Evolutionary conservation across 2,113 vertebrate genomes (phyloP), one percentile per base, ranked within the genome.

Genomic region (Ginglymostoma cirratum): DNA sequence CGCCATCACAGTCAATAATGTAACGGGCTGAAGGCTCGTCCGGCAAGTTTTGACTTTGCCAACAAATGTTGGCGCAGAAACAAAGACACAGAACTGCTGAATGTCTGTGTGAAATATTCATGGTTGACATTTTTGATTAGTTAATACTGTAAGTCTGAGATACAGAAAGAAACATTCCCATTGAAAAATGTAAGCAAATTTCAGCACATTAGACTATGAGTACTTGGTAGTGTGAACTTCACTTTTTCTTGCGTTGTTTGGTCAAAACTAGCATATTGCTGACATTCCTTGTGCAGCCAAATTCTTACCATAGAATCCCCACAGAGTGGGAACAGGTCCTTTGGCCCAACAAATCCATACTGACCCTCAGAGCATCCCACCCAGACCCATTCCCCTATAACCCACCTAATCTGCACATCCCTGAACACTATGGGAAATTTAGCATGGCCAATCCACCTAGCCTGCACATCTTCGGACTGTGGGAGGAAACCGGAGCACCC

Each of bases 41-140:
- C 21, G 21, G 89, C 7, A 93, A 65, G 89, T 66, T n/a, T n/a
- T 93, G 34, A 65, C 65, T 90, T 90, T 90, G 52, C n/a, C 87
- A 61, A 15, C 27, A 55, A 90, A 61, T 90, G 27, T 55, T 90
- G 87, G 17, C 27, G 61, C 30, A 55, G 12, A 61, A 55, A 61
- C 52, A 52, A 61, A 61, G 87, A 8, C 52, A 14, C 15, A 1
- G 7, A 55, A 55, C 48, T 89, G 48, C 48, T 48, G 45, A 34
- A 14, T 55, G 52, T 61, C 87, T n/a, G 27, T 27, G 27, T 90
- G 87, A 90, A 61, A 90, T 90, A 30, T 65, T 90, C 27, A 93
- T 93, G 34, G 61, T 67, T 93, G 89, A 19, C 61, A 66, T 93
- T 61, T 66, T 61, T 66, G 61, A 93, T 93, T 93, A 93, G 34